These are phyloP conservation scores for Adelognathus sp. DNA, from an alignment of 2,888 invertebrate species.

Conservation along the genomic window DNA sequence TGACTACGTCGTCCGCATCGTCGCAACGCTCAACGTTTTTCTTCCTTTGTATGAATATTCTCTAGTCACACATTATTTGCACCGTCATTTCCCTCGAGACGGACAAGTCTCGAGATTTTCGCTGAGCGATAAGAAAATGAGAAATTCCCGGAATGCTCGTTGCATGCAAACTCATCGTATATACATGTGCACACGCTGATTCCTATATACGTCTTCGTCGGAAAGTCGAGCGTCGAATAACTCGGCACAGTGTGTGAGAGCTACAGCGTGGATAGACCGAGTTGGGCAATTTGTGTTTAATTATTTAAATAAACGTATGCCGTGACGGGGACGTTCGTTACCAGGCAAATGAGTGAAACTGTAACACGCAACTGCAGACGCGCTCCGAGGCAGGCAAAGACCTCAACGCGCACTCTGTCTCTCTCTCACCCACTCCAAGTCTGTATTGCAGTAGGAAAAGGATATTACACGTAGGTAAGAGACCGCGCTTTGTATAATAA, in stretches of 20 bases:
- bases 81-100: conserved; percentile 24
- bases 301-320: conserved; percentile 78
- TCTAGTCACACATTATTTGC: not conserved
- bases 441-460: conserved; percentile 57
- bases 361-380: conserved; percentile 73
- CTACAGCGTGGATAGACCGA: conserved; percentile 46
- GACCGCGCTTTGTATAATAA: conserved; percentile 39
- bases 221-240: conserved; percentile 54
- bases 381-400: conserved; percentile 37
- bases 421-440: conserved; percentile 56
- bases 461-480: not conserved
- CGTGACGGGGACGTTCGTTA: conserved; percentile 75
- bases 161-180: conserved; percentile 72
- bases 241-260: conserved; percentile 57
- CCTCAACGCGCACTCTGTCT: not conserved
- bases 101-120: conserved; percentile 15
- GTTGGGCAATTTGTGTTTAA: conserved; percentile 73
- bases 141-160: conserved; percentile 73
- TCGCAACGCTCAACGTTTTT: no score
- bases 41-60: not conserved
- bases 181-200: not conserved
- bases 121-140: conserved; percentile 62
- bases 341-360: conserved; percentile 78
- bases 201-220: conserved; percentile 8
- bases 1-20: no score